Evolutionary conservation across 2,888 invertebrate genomes (phyloP), one percentile per base, ranked within the genome.

Genomic region (Linyphia triangularis): DNA sequence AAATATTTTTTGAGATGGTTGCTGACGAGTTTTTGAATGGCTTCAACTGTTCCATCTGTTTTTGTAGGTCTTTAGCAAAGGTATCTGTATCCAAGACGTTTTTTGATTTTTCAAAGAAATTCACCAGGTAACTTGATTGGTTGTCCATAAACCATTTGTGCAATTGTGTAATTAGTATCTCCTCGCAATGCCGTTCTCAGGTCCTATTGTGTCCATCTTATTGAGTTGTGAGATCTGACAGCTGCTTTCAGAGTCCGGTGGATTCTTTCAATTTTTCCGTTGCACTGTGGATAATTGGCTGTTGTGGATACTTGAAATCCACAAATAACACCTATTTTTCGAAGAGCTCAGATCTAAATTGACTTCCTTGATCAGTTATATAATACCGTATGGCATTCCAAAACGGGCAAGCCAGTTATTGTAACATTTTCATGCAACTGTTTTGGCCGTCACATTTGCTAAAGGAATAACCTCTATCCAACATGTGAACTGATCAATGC

Each of bases 391-490:
- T 0, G 92, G 92, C 0, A 91, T 86, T 1, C 92, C 92, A 84
- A 92, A 93, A 2, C 91, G 88, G 0, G 93, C 81, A 2, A 94
- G 91, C 93, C 93, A 94, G 0, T 90, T 85, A 0, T 73, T 40
- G 24, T 92, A 81, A 6, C 93, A 91, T 0, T 92, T 91, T n/a
- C 88, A 75, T 0, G 92, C 92, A 1, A 92, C 92, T 0, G 92
- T 92, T 79, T 92, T 92, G 0, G 93, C 93, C 0, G 92, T 92
- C 13, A 92, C 92, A 77, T 93, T 91, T 0, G 30, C 10, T 0
- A 93, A 65, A 0, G 93, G 93, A 7, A 91, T 86, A 0, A 91
- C 92, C 85, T 93, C 93, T n/a, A 92, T 92, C 93, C 93, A 93
- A 5, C 93, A 90, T 0, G 93, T 92, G 69, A 37, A 89, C 13